Percentiles rank a stretch among this genome's conserved stretches.
These are phyloP conservation scores for Lota lota DNA, from an alignment of 2,113 vertebrate genomes.

Conservation along the genomic window DNA sequence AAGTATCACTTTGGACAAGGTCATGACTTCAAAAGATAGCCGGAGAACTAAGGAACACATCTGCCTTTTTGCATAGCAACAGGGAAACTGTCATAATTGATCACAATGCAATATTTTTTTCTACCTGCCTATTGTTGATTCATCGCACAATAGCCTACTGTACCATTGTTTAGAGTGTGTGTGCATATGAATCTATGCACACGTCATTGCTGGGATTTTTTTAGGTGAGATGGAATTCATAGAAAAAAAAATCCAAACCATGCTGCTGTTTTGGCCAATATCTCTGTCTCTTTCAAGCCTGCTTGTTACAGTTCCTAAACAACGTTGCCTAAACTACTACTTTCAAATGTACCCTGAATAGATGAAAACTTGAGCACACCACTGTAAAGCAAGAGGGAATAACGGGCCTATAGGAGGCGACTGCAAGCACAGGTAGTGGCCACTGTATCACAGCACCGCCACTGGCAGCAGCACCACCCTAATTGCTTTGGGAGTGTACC, in stretches of 20 bases:
- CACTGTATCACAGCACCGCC: constrained; percentile 60
- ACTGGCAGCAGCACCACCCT: constrained; percentile 61
- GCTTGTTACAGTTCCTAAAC: background rate
- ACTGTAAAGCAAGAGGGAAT: too few relatives aligned
- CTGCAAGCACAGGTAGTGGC: constrained; percentile 65
- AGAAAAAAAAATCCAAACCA: too few relatives aligned
- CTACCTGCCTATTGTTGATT: background rate
- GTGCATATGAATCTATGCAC: background rate
- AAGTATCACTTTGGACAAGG: constrained; percentile 53
- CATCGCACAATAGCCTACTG: too few relatives aligned
- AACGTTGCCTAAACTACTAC: too few relatives aligned
- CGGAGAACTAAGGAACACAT: constrained; percentile 50
- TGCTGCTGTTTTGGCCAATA: too few relatives aligned
- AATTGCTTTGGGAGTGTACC: constrained; percentile 60
- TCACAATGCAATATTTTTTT: constrained; percentile 10
- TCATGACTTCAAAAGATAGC: constrained; percentile 50
- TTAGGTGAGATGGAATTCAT: too few relatives aligned
- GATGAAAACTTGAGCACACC: too few relatives aligned
- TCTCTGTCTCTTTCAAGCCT: background rate
- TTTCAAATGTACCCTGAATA: too few relatives aligned
- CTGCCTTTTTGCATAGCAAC: constrained; percentile 66
- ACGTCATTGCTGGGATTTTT: background rate
- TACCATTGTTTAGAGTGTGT: background rate
- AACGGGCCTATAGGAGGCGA: constrained; percentile 7
- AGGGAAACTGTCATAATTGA: constrained; percentile 41